phyloP scores from a whole-genome alignment of 1,140 invertebrate genomes.

The Sitobion miscanthi region DNA sequence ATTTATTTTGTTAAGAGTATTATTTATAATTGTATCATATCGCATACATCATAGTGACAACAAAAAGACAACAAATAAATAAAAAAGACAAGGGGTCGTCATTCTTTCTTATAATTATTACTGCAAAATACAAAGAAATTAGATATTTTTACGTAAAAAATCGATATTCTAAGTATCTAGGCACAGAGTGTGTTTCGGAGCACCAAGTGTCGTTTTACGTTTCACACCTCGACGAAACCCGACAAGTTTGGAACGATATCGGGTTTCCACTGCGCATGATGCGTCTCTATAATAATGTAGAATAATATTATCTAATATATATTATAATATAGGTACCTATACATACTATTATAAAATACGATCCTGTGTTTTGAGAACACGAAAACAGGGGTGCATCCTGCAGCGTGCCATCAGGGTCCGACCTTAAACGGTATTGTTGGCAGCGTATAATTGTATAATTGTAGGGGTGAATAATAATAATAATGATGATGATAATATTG shows the following conservation, averaged over 20 bases:
- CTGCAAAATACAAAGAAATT: conserved; percentile 24
- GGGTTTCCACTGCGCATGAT: neutral
- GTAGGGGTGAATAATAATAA: neutral
- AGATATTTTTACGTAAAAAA: conserved; percentile 8
- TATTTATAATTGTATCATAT: neutral
- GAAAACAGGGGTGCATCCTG: neutral
- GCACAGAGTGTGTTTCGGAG: neutral
- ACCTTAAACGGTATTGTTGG: neutral
- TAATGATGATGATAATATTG: neutral
- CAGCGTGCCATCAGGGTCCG: neutral
- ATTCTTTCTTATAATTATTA: neutral
- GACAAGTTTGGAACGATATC: conserved; percentile 18
- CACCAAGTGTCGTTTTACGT: conserved; percentile 42
- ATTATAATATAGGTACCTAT: neutral
- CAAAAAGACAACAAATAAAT: neutral
- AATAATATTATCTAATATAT: conserved; percentile 17
- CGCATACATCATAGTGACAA: neutral
- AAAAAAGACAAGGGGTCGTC: neutral
- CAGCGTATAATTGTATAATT: conserved; percentile 2
- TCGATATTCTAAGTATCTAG: neutral
- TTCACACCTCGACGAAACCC: conserved; percentile 50
- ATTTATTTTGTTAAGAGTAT: neutral
- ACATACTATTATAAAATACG: conserved; percentile 7
- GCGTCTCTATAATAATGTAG: neutral
- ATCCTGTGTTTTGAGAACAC: neutral